Evolutionary conservation across 2,888 invertebrate genomes (phyloP), one percentile per base, ranked within the genome.

Genomic region (Acronicta leporina): DNA sequence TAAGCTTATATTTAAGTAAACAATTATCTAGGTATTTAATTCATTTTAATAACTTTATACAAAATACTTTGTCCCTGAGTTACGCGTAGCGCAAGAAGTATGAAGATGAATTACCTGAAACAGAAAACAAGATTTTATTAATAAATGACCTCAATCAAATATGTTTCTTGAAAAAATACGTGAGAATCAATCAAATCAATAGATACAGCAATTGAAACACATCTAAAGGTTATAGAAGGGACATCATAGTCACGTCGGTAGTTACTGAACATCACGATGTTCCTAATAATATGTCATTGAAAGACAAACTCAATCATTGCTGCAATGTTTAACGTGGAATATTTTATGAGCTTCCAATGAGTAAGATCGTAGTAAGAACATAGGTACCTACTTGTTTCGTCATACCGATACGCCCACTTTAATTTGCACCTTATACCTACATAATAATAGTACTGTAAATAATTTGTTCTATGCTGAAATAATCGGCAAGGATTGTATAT

Each of bases 281-380:
- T 73, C 43, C 41, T 77, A 63, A 63, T 76, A 69, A 58, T 53
- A 61, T 77, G 62, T 58, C 63, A 73, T 77, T 73, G 63, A 43
- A 48, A 60, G 45, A 60, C 59, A 51, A 62, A 63, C 55, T 62
- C 54, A 62, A 66, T 66, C 46, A 44, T 47, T 33, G 57, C 47
- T 50, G 47, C 48, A 48, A 70, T 59, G 44, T 58, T 62, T 53
- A 56, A 57, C 55, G 49, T 53, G 44, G 57, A 58, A 60, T 74
- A 66, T 48, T 45, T 57, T 59, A 68, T 47, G 44, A 47, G 15
- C 40, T n/a, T 9, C 15, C 25, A 38, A 50, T 71, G 57, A 70
- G 43, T 55, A 65, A 71, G 8, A 53, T 46, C 38, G 33, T 27
- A 43, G 16, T 11, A 53, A n/a, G 13, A 4, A 49, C 27, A n/a